phyloP scores from a whole-genome alignment of 1,140 invertebrate genomes.

The Oedothorax gibbosus region DNA sequence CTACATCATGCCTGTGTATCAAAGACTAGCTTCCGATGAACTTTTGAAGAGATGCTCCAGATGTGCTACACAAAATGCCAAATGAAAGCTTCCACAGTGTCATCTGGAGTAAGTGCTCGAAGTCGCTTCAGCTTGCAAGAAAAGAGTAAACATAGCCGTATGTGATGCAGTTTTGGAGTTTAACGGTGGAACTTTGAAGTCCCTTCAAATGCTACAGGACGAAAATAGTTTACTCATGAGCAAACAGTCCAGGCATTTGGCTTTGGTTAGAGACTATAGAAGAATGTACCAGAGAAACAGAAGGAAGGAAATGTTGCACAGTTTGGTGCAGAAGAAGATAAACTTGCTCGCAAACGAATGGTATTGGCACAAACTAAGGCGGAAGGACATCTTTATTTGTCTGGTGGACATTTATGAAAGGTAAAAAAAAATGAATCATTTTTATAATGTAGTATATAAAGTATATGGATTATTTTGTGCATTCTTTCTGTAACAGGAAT shows the following conservation, averaged over 20 bases:
- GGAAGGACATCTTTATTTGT: too few species aligned
- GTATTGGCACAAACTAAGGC: too few species aligned
- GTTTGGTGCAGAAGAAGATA: constrained; percentile 14
- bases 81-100: constrained; percentile 8
- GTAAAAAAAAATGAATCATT: too few species aligned
- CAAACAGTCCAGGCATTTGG: neutral
- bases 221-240: neutral
- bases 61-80: constrained; percentile 12
- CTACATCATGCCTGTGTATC: constrained; percentile 7
- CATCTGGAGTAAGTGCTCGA: constrained; percentile 12
- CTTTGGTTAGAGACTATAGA: neutral
- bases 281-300: neutral
- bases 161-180: neutral
- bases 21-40: neutral
- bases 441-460: too few species aligned
- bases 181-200: neutral
- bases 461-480: too few species aligned
- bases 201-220: neutral
- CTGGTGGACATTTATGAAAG: too few species aligned
- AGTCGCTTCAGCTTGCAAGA: neutral
- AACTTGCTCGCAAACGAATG: neutral
- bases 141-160: neutral
- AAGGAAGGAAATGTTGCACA: neutral
- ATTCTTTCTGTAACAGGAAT: too few species aligned
- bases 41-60: neutral